Base-by-base conservation (phyloP, 2,797 vertebrate genomes). In the Chaetophractus vellerosus region DNA sequence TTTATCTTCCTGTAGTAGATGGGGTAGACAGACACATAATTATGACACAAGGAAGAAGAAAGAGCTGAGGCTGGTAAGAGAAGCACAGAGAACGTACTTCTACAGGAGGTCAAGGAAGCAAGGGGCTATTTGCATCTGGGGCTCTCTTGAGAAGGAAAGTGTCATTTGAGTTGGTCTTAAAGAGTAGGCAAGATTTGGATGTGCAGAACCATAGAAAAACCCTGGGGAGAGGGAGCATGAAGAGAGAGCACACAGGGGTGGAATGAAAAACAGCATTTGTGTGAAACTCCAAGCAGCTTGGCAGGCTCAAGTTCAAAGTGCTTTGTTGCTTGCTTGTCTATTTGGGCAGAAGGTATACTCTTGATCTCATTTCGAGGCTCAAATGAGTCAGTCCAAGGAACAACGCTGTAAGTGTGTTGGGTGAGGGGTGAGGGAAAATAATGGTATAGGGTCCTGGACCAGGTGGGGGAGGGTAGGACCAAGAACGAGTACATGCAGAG, bases 341-440 rank as follows among this genome's bases (percentile, higher is more conserved):
- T 57, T 83, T 84, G 26, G 5, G 9, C 12, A 23, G 84, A 82
- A 38, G 16, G 16, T 9, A 59, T 24, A 33, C 16, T 71, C 64
- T 66, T 85, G 85, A 38, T 63, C 45, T 93, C n/a, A 19, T 82
- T 75, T 66, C 16, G 31, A 74, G 80, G 52, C 48, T 61, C 24
- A 50, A 83, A 55, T 24, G 26, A 86, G 88, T 92, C 76, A 68
- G 41, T 90, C 69, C 45, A 88, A 93, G 90, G 66, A 91, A 86
- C 80, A 48, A 52, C 36, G 33, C 76, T 63, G 78, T 76, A 78
- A 23, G 33, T 48, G 3, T 80, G 9, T 61, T 21, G 64, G 48
- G 63, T 18, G 33, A 94, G 15, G 68, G 69, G 19, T 18, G 21
- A n/a, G 64, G 12, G 38, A 94, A 92, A 92, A 66, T 31, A 69